phyloP scores from a whole-genome alignment of 2,888 invertebrate species.

The Acrocyrtus sp. region DNA sequence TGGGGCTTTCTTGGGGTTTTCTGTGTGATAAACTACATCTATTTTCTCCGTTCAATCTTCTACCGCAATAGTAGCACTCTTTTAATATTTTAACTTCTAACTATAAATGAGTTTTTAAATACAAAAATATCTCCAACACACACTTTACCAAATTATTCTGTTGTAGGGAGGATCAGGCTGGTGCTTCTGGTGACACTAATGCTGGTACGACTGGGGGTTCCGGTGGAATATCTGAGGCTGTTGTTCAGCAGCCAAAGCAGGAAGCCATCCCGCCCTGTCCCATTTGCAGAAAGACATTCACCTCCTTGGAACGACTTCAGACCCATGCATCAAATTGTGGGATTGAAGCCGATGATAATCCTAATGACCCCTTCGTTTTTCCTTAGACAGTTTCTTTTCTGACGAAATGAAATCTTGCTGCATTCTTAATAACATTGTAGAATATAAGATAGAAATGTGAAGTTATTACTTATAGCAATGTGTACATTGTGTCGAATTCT shows the following conservation, averaged over 20 bases:
- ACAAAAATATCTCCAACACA: too few relatives aligned
- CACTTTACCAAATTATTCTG: too few relatives aligned
- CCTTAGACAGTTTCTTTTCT: slow-evolving; percentile 19
- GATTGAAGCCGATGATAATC: slow-evolving; percentile 3
- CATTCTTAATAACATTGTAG: too few relatives aligned
- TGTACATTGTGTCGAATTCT: too few relatives aligned
- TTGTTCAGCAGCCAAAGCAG: slow-evolving; percentile 24
- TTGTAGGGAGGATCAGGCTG: slow-evolving; percentile 31
- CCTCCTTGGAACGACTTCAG: slow-evolving; percentile 29
- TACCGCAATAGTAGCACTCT: too few relatives aligned
- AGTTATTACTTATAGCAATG: too few relatives aligned
- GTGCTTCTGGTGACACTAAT: slow-evolving; percentile 4
- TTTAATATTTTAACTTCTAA: too few relatives aligned
- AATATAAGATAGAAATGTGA: too few relatives aligned
- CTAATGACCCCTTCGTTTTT: slow-evolving; percentile 47
- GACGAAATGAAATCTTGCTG: neutral
- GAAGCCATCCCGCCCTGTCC: slow-evolving; percentile 37
- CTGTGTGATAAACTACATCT: too few relatives aligned
- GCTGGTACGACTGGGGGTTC: neutral
- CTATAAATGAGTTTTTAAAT: too few relatives aligned
- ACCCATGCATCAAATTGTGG: slow-evolving; percentile 46
- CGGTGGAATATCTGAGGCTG: neutral
- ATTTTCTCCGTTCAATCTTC: too few relatives aligned
- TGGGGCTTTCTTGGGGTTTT: too few relatives aligned
- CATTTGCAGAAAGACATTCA: slow-evolving; percentile 31